Conservation (phyloP, 2,888 invertebrate species). For the Bhutanitis thaidina region DNA sequence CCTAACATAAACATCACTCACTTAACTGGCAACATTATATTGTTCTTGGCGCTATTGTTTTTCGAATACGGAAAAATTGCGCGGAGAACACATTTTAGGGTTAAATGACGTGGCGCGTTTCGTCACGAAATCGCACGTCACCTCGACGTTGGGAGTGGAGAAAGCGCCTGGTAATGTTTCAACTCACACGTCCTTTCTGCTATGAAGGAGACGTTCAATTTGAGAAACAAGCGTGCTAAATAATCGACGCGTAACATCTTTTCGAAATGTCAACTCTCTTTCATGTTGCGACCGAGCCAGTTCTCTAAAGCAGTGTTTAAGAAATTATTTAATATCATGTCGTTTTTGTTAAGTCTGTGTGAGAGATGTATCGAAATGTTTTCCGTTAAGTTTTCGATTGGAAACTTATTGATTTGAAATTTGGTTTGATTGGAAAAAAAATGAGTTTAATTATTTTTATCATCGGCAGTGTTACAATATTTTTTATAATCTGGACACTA, state of each 20-base stretch:
- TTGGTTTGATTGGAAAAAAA: too few relatives aligned
- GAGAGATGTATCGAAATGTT: too few relatives aligned
- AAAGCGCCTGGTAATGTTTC: slow-evolving; percentile 5
- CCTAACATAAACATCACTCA: too few relatives aligned
- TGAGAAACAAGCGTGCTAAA: slow-evolving; percentile 1
- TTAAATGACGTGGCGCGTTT: slow-evolving; percentile 1
- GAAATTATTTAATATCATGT: too few relatives aligned
- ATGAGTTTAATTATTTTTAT: too few relatives aligned
- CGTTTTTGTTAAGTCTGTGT: too few relatives aligned
- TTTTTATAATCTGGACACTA: too few relatives aligned
- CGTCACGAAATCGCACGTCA: slow-evolving; percentile 6
- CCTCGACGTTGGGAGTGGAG: not conserved
- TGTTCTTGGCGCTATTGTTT: slow-evolving; percentile 12
- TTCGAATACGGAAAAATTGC: slow-evolving; percentile 4
- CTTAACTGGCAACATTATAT: not conserved
- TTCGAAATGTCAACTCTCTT: not conserved
- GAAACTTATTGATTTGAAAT: too few relatives aligned
- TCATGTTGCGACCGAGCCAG: too few relatives aligned
- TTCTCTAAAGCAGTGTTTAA: too few relatives aligned
- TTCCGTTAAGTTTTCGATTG: too few relatives aligned
- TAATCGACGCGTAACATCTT: slow-evolving; percentile 8
- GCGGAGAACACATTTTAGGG: slow-evolving; percentile 1
- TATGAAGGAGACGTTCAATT: not conserved
- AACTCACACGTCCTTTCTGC: not conserved
- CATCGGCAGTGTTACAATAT: too few relatives aligned